Base-by-base conservation (phyloP, 2,888 invertebrate species). In the Prenolepis imparis region DNA sequence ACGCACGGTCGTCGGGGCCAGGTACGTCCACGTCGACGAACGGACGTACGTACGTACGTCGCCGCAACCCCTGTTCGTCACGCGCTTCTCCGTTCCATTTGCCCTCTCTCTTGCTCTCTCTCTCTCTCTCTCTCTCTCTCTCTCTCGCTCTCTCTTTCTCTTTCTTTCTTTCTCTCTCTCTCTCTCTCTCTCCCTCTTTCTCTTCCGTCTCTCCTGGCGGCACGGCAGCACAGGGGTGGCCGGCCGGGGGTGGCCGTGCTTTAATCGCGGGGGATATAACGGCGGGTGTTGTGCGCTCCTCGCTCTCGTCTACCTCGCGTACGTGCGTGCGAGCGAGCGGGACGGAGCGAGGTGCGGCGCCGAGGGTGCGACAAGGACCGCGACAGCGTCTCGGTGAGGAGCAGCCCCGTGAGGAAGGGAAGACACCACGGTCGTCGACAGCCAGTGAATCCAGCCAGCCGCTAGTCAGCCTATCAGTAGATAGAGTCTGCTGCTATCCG, bases 11-110 rank as follows among this genome's bases (percentile, higher is more conserved):
- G 72, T 78, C 72, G 72, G 70, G 68, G 57, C 78, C 72, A 78
- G 72, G 44, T 72, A 78, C 78, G 72, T 78, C 72, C 78, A 78
- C 78, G 59, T 78, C 72, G 78, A 70, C 78, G 78, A 72, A 70
- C 68, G 67, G 15, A 68, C 67, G 67, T 48, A 67, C 77, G 70
- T 64, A 73, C 72, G 59, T 59, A 73, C 73, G 28, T 63, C 77
- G 77, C 24, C 78, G 78, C 72, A 78, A 36, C 72, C 78, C 78
- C 78, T 78, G 70, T 70, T 67, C 28, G 68, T 77, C 75, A 68
- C 77, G 67, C 52, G 78, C 18, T 44, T n/a, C 59, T 41, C 72
- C 32, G 41, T 68, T 36, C 39, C 59, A 21, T 18, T 78, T 70
- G 57, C 72, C 36, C 55, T 75, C 66, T 55, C 36, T 39, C 52